phyloP scores from a whole-genome alignment of 2,888 invertebrate species.

The Melinopterus prodromus region DNA sequence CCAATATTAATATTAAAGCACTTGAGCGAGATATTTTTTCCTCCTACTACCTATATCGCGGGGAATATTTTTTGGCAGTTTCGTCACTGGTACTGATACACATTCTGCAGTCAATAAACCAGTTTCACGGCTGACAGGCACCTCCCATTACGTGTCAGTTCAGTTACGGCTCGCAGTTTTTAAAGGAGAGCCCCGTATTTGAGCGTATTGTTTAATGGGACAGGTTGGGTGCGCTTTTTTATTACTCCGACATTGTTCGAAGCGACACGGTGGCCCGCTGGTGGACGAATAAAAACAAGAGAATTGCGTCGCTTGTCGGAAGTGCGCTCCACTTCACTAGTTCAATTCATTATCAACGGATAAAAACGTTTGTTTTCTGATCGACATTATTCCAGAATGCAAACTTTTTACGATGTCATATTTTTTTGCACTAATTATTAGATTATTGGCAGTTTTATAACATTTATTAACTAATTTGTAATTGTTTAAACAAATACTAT shows the following conservation, averaged over 20 bases:
- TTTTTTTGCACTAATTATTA: no score
- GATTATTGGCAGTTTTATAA: no score
- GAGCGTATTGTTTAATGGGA: background rate
- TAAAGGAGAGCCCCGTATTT: background rate
- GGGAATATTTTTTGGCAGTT: no score
- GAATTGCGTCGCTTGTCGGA: background rate
- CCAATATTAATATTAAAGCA: background rate
- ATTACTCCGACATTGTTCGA: background rate
- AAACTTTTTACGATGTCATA: no score
- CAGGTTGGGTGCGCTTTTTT: background rate
- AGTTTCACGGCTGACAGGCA: background rate
- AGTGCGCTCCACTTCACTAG: background rate
- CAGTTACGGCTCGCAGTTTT: background rate
- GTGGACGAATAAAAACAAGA: background rate
- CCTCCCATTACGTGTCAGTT: background rate
- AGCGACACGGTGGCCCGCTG: background rate
- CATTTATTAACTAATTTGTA: no score
- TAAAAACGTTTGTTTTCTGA: no score
- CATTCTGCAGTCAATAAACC: slow-evolving; percentile 4
- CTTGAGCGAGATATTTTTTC: background rate
- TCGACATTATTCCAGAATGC: no score
- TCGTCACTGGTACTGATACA: background rate
- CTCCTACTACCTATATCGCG: no score
- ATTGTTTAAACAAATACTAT: no score
- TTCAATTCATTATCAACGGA: background rate